These are phyloP conservation scores for Clarias magur DNA, from an alignment of 2,113 vertebrate genomes.

Conservation along the genomic window DNA sequence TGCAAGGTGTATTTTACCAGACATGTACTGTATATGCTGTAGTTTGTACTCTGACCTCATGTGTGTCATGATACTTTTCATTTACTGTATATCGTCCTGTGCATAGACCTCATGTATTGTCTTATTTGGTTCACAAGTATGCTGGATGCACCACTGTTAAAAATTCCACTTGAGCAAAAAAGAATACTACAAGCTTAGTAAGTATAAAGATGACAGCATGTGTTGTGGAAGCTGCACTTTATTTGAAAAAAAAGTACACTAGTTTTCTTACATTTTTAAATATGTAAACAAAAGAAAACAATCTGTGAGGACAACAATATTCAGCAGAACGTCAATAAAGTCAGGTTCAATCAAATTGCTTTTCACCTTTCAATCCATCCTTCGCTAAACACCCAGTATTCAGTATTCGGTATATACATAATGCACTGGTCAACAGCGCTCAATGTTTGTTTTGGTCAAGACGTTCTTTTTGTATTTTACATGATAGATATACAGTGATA, in stretches of 20 bases:
- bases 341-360: slow-evolving; percentile 87
- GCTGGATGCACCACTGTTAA: background rate
- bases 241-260: slow-evolving; percentile 89
- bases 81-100: background rate
- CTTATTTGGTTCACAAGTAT: background rate
- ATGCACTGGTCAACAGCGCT: slow-evolving; percentile 96
- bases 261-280: slow-evolving; percentile 94
- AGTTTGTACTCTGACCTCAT: background rate
- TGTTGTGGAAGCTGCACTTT: slow-evolving; percentile 99
- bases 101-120: background rate
- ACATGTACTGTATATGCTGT: too few relatives aligned
- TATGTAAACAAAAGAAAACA: slow-evolving; percentile 98
- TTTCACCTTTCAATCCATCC: slow-evolving; percentile 88
- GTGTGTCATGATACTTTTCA: background rate
- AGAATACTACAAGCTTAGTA: background rate
- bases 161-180: background rate
- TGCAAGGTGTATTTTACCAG: background rate
- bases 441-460: slow-evolving; percentile 61
- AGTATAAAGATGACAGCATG: slow-evolving; percentile 16
- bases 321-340: slow-evolving; percentile 86
- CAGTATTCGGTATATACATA: slow-evolving; percentile 86
- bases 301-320: slow-evolving; percentile 92
- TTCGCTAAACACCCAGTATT: slow-evolving; percentile 74
- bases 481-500: slow-evolving; percentile 79
- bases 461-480: slow-evolving; percentile 69